Conservation (phyloP, 2,888 invertebrate species). For the Eueremaeus valkanovi region DNA sequence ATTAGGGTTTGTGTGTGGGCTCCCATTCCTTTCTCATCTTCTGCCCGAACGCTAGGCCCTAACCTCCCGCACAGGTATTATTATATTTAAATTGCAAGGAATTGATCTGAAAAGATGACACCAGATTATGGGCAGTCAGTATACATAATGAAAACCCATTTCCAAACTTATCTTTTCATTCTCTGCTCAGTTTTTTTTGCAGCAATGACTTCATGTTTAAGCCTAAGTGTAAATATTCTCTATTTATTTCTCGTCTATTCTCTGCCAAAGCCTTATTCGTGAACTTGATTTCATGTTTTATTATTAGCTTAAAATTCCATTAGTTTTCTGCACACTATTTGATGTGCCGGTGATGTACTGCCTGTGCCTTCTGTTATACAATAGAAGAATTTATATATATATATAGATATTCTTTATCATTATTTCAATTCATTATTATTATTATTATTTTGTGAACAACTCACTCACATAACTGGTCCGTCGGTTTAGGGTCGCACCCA, state of each 20-base stretch:
- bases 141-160: not conserved
- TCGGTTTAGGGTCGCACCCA: not conserved
- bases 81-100: not conserved
- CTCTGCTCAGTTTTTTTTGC: not conserved
- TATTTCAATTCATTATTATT: too few species aligned
- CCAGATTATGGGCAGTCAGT: not conserved
- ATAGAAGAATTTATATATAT: not conserved
- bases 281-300: not conserved
- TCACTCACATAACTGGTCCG: not conserved
- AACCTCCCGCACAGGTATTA: not conserved
- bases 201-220: not conserved
- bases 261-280: not conserved
- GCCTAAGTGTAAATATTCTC: not conserved
- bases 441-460: too few species aligned
- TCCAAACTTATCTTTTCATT: not conserved
- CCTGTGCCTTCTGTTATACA: not conserved
- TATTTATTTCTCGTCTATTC: not conserved
- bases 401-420: not conserved
- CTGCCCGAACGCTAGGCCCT: too few species aligned
- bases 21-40: not conserved
- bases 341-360: not conserved
- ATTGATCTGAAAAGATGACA: slow-evolving; percentile 6
- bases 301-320: not conserved
- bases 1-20: not conserved
- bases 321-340: too few species aligned